Conservation (phyloP, 2,797 vertebrate species). For the Brachyrhaphis roseni region DNA sequence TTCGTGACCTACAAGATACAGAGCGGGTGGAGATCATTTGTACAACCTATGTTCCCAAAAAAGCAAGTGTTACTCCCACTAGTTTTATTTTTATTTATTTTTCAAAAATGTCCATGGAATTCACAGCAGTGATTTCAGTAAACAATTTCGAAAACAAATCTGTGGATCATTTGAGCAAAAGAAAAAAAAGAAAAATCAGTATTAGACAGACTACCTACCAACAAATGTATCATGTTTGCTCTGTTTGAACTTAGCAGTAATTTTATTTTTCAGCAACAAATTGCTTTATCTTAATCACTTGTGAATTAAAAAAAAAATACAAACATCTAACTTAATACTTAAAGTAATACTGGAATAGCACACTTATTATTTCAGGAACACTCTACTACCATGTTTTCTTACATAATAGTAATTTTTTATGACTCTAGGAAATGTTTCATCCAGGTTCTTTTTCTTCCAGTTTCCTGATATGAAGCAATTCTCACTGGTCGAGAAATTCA, state of each 20-base stretch:
- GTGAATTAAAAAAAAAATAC: background rate
- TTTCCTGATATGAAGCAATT: background rate
- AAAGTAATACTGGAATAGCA: background rate
- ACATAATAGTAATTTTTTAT: background rate
- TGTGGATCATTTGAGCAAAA: background rate
- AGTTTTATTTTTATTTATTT: background rate
- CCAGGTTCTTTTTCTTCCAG: background rate
- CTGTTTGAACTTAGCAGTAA: background rate
- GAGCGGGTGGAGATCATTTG: background rate
- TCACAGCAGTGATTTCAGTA: background rate
- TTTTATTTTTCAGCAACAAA: background rate
- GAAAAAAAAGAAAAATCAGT: background rate
- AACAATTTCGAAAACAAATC: constrained; percentile 1
- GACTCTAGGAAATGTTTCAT: background rate
- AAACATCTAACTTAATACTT: background rate
- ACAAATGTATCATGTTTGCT: background rate
- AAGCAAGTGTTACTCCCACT: background rate
- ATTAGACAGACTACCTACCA: background rate
- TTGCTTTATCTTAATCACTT: background rate
- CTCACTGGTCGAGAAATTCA: background rate
- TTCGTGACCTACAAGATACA: background rate
- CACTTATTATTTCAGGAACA: background rate
- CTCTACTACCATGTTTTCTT: background rate
- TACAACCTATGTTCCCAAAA: background rate
- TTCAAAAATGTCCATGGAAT: background rate